These are phyloP conservation scores for Acronicta psi DNA, from an alignment of 2,888 invertebrate species.

Conservation along the genomic window DNA sequence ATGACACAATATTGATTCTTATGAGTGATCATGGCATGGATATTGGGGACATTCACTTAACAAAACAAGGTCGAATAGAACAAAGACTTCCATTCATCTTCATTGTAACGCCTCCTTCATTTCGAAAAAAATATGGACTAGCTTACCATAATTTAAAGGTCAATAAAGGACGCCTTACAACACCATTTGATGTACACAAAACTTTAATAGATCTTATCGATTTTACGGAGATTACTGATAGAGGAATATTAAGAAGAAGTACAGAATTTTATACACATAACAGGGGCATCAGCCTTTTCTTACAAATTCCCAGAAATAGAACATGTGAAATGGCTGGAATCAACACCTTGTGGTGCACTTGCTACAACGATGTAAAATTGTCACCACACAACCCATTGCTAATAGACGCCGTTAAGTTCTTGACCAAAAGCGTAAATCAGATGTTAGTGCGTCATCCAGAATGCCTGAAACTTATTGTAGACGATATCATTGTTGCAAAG, in stretches of 20 bases:
- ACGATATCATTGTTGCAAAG: constrained; percentile 26
- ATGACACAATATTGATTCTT: constrained; percentile 91
- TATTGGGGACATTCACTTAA: constrained; percentile 92
- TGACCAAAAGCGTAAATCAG: constrained; percentile 22
- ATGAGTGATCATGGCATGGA: constrained; percentile 96
- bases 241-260: constrained; percentile 62
- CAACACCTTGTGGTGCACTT: constrained; percentile 94
- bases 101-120: constrained; percentile 91
- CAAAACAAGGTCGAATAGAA: constrained; percentile 94
- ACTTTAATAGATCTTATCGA: constrained; percentile 92
- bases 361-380: constrained; percentile 88
- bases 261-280: constrained; percentile 63
- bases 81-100: constrained; percentile 95
- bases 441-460: constrained; percentile 14
- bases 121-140: constrained; percentile 88
- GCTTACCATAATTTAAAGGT: constrained; percentile 90
- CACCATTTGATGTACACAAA: constrained; percentile 93
- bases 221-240: constrained; percentile 66
- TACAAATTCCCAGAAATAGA: constrained; percentile 90
- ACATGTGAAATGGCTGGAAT: constrained; percentile 93
- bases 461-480: constrained; percentile 25
- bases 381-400: constrained; percentile 8
- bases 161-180: constrained; percentile 92
- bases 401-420: constrained; percentile 10
- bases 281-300: constrained; percentile 92